Evolutionary conservation across 2,888 invertebrate species (phyloP).

Genomic region (Scrobipalpa atriplicella): DNA sequence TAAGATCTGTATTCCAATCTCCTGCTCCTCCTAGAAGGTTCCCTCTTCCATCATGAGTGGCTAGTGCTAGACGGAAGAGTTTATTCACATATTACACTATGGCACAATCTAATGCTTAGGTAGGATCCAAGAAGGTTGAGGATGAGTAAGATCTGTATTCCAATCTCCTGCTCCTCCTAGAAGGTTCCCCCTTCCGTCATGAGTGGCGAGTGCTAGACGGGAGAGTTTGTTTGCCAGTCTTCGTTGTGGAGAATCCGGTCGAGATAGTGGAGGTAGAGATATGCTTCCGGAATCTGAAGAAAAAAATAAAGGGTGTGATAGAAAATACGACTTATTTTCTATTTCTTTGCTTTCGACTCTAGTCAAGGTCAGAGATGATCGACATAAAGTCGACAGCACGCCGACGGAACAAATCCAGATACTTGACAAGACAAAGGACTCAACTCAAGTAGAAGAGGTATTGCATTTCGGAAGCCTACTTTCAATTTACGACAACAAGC

Average conservation of each 20-base stretch:
- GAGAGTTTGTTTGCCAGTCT: slow-evolving; percentile 93
- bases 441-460: too few relatives aligned
- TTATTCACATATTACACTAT: neutral
- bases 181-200: slow-evolving; percentile 94
- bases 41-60: slow-evolving; percentile 95
- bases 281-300: slow-evolving; percentile 72
- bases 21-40: slow-evolving; percentile 94
- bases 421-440: too few relatives aligned
- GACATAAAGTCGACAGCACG: too few relatives aligned
- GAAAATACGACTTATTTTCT: too few relatives aligned
- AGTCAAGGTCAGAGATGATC: too few relatives aligned
- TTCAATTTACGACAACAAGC: too few relatives aligned
- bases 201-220: slow-evolving; percentile 93
- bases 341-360: too few relatives aligned
- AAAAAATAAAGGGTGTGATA: too few relatives aligned
- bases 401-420: too few relatives aligned
- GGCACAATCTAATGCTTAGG: slow-evolving; percentile 59
- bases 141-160: slow-evolving; percentile 62
- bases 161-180: slow-evolving; percentile 93
- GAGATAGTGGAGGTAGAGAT: slow-evolving; percentile 70
- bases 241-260: slow-evolving; percentile 83
- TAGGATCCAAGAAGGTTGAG: slow-evolving; percentile 69
- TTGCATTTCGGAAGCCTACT: too few relatives aligned
- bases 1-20: slow-evolving; percentile 80
- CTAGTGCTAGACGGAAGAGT: slow-evolving; percentile 74